Evolutionary conservation across 2,888 invertebrate species (phyloP), one percentile per base, ranked within the genome.

Genomic region (Lasius platythorax): DNA sequence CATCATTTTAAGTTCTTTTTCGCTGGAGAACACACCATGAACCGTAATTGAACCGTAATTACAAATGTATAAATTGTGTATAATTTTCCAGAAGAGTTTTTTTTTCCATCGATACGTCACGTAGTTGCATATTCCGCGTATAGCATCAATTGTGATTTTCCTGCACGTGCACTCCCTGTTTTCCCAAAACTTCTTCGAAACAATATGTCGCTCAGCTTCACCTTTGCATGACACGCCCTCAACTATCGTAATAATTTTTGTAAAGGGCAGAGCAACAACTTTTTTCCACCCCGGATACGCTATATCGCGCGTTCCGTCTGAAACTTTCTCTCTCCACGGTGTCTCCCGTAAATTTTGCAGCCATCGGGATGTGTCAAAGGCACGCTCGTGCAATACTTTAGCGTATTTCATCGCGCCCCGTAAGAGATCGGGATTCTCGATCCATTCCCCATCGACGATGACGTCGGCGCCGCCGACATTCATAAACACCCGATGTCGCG

Each of bases 401-500:
- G 50, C 73, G 73, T 81, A 81, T 81, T 81, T 81, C 79, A 81
- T 73, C 79, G 70, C 61, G 37, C 30, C 50, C n/a, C 79, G 61
- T 81, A 63, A 81, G 79, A 81, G 79, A 81, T 81, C 84, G 87
- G 85, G 89, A 88, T 86, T 87, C 89, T 82, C 89, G 82, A 90
- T 89, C 87, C 87, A 85, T 83, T 74, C 40, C 75, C 53, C 72
- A 8, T 61, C 68, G 81, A 53, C 50, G 50, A 53, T 3, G 37
- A 70, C 53, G 68, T 43, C 28, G 72, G 73, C 61, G 53, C 33
- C 33, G 33, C 33, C 64, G 82, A 82, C 85, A 82, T 76, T 89
- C 89, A 81, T 88, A 88, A 90, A 90, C 88, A 90, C 82, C 85
- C 50, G 81, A 74, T 89, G 85, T 85, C 89, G 82, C 87, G 87